Evolutionary conservation across 2,113 vertebrate genomes (phyloP), one percentile per base, ranked within the genome.

Genomic region (Pleuronectes platessa): DNA sequence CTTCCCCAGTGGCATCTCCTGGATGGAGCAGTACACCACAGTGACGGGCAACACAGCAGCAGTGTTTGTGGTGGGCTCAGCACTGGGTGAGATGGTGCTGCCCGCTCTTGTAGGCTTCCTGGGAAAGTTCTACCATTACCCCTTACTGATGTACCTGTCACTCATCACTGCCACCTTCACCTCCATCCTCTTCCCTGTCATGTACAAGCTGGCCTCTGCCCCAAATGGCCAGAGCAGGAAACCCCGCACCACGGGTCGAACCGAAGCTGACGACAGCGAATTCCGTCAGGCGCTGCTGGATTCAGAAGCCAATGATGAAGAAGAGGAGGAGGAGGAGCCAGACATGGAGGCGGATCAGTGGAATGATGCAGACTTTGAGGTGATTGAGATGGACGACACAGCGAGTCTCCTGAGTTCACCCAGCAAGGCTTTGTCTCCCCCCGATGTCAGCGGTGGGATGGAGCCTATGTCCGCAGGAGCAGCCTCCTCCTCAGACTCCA

Each of bases 1-100:
- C 0, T 98, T 98, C 79, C 98, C 98, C 80, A 98, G 97, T 0
- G 97, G 98, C 0, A 87, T 99, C 42, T 95, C 97, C 31, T 99
- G 98, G 98, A 55, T 96, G 24, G 97, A 98, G 71, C 98, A 99
- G 93, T 98, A 99, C 93, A 98, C 96, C 0, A 91, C 92, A 0
- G 90, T 98, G 51, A 95, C 93, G 0, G 94, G 96, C 0, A 95
- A 93, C 27, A 90, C 95, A 0, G 95, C 97, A 0, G 93, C 97
- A 0, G 78, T 92, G 1, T 97, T 99, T 0, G 97, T 98, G 13
- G 79, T 97, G 0, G 97, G 97, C 0, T 97, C 96, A 0, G 94
- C 96, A 0, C 87, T 98, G 71, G 98, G 97, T 0, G 97, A 98
- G 92, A 99, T 98, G 98, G 95, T 96, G 61, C 92, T 99, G 55